Evolutionary conservation across 1,140 invertebrate species (phyloP), one percentile per base, ranked within the genome.

Genomic region (Drosophila biarmipes): DNA sequence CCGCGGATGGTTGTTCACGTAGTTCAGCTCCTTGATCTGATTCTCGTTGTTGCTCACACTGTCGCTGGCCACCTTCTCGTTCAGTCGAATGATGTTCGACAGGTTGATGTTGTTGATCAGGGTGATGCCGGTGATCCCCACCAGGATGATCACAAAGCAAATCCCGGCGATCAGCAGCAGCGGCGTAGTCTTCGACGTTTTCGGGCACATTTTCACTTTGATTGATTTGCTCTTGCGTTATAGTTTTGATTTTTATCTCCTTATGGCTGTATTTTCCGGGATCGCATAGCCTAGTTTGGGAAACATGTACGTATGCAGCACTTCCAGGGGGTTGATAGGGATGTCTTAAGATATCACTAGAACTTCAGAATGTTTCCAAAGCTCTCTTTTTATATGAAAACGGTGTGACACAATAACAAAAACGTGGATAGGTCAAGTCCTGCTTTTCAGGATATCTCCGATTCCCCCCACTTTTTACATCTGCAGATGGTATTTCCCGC

Each of bases 1-100:
- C 35, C 79, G 76, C 14, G 90, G 90, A 80, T 91, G 90, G 69
- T 91, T 91, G 53, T 90, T 90, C 24, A 80, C 86, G 56, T 90
- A 90, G 54, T 90, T 90, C 6, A 90, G 66, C 37, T 90, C 86
- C 62, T 90, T 90, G 45, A 90, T 90, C n/a, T 90, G 86, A 59
- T 90, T 90, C 17, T 91, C 84, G 31, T 82, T 77, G 29, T 81
- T 73, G 14, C 87, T 86, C 24, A 91, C 89, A 46, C 90, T 91
- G 45, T 91, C 90, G 76, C 90, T 91, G 73, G 90, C 90, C 62
- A 91, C 90, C 71, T 92, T 84, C 75, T 92, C 91, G 45, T 92
- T 92, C 45, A 92, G 51, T 14, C 90, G 79, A 48, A 92, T 91
- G 11, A 92, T 92, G 24, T 92, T 92, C 31, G 91, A 92, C 15